Percentiles rank a stretch among this genome's conserved stretches.
These are phyloP conservation scores for Apamea sordens DNA, from an alignment of 2,888 invertebrate species.

Conservation along the genomic window DNA sequence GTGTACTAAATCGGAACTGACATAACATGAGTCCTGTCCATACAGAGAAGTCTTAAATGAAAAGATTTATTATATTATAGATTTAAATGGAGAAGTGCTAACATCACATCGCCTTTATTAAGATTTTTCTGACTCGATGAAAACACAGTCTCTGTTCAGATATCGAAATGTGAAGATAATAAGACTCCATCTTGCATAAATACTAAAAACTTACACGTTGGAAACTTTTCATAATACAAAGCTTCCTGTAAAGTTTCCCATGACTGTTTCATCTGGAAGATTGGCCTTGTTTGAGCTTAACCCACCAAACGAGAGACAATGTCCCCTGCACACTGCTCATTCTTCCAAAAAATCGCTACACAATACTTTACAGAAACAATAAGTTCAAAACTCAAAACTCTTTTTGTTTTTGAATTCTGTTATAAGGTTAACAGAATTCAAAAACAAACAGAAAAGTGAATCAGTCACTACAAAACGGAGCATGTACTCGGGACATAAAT, in stretches of 20 bases:
- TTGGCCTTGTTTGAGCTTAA: not conserved
- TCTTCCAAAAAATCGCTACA: not conserved
- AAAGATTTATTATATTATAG: not conserved
- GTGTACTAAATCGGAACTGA: slow-evolving; percentile 1
- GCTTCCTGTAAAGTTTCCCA: not conserved
- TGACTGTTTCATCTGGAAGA: not conserved
- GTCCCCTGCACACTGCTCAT: not conserved
- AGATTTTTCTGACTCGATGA: not conserved
- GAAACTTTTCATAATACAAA: not conserved
- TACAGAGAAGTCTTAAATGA: too few species aligned
- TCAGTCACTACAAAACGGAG: slow-evolving; percentile 62
- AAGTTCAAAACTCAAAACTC: too few species aligned
- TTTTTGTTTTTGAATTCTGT: too few species aligned
- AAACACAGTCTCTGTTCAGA: not conserved
- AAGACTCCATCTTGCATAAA: not conserved
- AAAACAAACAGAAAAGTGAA: slow-evolving; percentile 44
- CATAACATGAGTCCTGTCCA: not conserved
- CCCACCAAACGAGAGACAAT: not conserved
- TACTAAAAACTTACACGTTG: not conserved
- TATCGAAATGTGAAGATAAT: not conserved
- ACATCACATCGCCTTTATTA: not conserved
- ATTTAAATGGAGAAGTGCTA: too few species aligned
- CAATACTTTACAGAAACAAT: slow-evolving; percentile 6
- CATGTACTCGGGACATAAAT: slow-evolving; percentile 82
- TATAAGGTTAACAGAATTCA: slow-evolving; percentile 23